phyloP scores from a whole-genome alignment of 2,888 invertebrate genomes.

The Lamellibrachia columna region DNA sequence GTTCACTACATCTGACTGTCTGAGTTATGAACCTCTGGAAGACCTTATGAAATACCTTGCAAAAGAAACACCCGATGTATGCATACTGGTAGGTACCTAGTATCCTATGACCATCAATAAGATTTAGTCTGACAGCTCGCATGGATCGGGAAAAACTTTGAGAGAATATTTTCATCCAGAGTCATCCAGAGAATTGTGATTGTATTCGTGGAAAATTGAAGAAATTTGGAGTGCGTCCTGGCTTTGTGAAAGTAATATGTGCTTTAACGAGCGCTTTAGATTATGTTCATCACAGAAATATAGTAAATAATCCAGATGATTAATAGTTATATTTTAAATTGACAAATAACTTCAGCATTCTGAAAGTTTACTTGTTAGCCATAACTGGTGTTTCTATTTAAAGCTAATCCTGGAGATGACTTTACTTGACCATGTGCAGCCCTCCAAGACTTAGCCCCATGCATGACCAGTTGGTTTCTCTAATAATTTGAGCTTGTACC shows the following conservation, averaged over 20 bases:
- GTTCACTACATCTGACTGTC: slow-evolving; percentile 80
- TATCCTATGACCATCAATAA: too few relatives aligned
- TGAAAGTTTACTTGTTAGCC: too few relatives aligned
- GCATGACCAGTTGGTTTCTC: too few relatives aligned
- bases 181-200: background rate
- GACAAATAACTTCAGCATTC: too few relatives aligned
- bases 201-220: background rate
- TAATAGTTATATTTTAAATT: too few relatives aligned
- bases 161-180: background rate
- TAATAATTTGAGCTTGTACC: too few relatives aligned
- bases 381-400: too few relatives aligned
- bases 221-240: background rate
- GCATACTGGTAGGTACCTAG: slow-evolving; percentile 72
- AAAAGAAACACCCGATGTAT: slow-evolving; percentile 76
- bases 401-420: too few relatives aligned
- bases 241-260: background rate
- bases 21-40: slow-evolving; percentile 82
- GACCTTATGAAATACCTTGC: slow-evolving; percentile 79
- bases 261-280: background rate
- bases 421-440: too few relatives aligned
- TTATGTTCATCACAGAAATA: background rate
- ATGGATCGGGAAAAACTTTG: background rate
- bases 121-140: too few relatives aligned
- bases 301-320: too few relatives aligned
- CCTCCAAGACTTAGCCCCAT: too few relatives aligned